A percentile compares a stretch with the other conserved stretches of the same genome.
These are phyloP conservation scores for Aphidius gifuensis DNA, from an alignment of 1,140 invertebrate genomes.

Conservation along the genomic window DNA sequence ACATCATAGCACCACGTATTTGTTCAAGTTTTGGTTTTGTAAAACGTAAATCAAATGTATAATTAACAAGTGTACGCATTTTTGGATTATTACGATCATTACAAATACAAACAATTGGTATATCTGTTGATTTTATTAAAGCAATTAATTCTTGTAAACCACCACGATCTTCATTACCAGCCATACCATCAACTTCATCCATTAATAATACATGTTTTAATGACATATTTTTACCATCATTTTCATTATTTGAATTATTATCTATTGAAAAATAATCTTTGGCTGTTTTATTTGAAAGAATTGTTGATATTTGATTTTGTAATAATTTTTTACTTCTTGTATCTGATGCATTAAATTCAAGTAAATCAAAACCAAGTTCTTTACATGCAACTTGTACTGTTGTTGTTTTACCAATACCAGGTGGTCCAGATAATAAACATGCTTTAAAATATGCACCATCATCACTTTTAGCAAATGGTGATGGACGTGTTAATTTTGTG, in stretches of 20 bases:
- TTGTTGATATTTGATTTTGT: slow-evolving; percentile 75
- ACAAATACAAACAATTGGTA: slow-evolving; percentile 98
- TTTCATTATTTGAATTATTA: slow-evolving; percentile 36
- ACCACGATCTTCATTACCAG: slow-evolving; percentile 97
- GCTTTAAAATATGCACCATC: slow-evolving; percentile 88
- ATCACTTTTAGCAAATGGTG: slow-evolving; percentile 73
- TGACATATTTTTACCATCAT: slow-evolving; percentile 30
- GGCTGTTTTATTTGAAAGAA: slow-evolving; percentile 72
- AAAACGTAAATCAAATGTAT: slow-evolving; percentile 92
- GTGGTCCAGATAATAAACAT: slow-evolving; percentile 91
- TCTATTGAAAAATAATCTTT: slow-evolving; percentile 59
- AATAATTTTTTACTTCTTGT: slow-evolving; percentile 88
- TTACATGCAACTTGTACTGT: slow-evolving; percentile 78
- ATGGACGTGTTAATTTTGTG: slow-evolving; percentile 55
- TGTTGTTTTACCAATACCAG: slow-evolving; percentile 93
- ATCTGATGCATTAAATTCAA: slow-evolving; percentile 98
- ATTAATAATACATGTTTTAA: slow-evolving; percentile 90
- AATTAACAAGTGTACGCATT: slow-evolving; percentile 88
- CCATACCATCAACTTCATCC: slow-evolving; percentile 99
- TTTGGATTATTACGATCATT: slow-evolving; percentile 94
- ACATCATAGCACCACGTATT: slow-evolving; percentile 87
- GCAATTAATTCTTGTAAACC: slow-evolving; percentile 92
- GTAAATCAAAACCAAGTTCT: slow-evolving; percentile 83
- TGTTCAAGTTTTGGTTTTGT: slow-evolving; percentile 80
- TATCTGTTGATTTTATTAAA: slow-evolving; percentile 84